Percentiles rank a stretch among this genome's conserved stretches.
Evolutionary conservation across 2,113 vertebrate genomes (phyloP).

Genomic region (Illadopsis cleaveri): DNA sequence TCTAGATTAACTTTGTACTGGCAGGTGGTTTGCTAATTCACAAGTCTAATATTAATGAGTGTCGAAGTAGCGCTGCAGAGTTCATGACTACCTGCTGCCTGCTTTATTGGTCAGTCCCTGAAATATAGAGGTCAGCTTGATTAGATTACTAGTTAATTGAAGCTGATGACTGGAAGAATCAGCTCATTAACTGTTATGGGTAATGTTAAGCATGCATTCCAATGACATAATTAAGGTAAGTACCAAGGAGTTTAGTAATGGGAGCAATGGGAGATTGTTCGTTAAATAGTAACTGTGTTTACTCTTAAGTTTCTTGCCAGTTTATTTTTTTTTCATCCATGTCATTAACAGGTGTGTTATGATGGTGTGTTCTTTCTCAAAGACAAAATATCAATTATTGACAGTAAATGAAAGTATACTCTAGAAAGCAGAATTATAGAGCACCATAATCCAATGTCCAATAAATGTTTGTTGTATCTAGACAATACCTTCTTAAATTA

Average conservation of each 20-base stretch:
- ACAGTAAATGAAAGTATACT: neutral
- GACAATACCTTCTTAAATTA: neutral
- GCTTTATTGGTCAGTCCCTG: neutral
- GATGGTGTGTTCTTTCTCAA: neutral
- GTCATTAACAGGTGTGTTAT: neutral
- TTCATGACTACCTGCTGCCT: neutral
- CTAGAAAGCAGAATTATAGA: neutral
- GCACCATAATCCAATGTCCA: neutral
- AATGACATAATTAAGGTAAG: slow-evolving; percentile 20
- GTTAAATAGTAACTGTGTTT: neutral
- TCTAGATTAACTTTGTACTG: neutral
- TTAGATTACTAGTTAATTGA: neutral
- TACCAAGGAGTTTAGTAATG: neutral
- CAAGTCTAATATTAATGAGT: neutral
- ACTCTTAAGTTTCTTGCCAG: neutral
- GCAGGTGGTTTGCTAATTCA: neutral
- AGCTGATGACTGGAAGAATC: slow-evolving; percentile 8
- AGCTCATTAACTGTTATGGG: slow-evolving; percentile 33
- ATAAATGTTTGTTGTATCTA: neutral
- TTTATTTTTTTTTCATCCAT: neutral
- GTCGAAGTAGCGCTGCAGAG: neutral
- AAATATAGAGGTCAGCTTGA: neutral
- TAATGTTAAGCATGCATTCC: neutral
- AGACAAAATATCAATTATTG: neutral
- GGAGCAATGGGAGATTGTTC: neutral